Percentiles rank a stretch among this genome's conserved stretches.
Evolutionary conservation across 2,797 vertebrate genomes (phyloP).

Genomic region (Pachyuromys duprasi): DNA sequence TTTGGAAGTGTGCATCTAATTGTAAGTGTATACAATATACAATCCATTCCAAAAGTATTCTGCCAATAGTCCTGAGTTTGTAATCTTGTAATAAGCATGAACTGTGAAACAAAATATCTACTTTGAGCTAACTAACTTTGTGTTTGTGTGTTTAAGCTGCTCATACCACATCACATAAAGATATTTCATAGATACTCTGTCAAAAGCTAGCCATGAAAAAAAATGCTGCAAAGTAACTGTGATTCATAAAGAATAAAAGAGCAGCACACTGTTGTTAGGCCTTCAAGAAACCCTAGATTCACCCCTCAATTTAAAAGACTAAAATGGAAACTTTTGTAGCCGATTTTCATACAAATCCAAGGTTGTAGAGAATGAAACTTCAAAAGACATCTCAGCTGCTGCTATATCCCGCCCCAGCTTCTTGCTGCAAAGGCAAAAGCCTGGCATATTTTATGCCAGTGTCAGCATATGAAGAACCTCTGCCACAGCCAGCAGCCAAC

Average conservation of each 20-base stretch:
- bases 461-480: neutral
- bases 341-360: neutral
- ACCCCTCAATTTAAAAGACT: slow-evolving; percentile 20
- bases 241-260: neutral
- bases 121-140: neutral
- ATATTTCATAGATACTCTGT: neutral
- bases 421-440: neutral
- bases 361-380: neutral
- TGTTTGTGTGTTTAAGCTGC: neutral
- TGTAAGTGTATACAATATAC: neutral
- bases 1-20: neutral
- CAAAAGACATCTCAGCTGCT: neutral
- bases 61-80: neutral
- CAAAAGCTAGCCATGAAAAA: neutral
- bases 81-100: slow-evolving; percentile 32
- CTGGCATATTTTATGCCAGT: neutral
- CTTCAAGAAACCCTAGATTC: slow-evolving; percentile 24
- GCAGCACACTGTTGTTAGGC: neutral
- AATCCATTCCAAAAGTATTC: neutral
- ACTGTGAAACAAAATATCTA: neutral
- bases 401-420: neutral
- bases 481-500: neutral
- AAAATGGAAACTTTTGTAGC: slow-evolving; percentile 22
- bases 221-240: slow-evolving; percentile 18
- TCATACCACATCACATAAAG: neutral